Percentiles rank a stretch among this genome's conserved stretches.
phyloP scores from a whole-genome alignment of 2,797 vertebrate species.

The Phataginus tricuspis region DNA sequence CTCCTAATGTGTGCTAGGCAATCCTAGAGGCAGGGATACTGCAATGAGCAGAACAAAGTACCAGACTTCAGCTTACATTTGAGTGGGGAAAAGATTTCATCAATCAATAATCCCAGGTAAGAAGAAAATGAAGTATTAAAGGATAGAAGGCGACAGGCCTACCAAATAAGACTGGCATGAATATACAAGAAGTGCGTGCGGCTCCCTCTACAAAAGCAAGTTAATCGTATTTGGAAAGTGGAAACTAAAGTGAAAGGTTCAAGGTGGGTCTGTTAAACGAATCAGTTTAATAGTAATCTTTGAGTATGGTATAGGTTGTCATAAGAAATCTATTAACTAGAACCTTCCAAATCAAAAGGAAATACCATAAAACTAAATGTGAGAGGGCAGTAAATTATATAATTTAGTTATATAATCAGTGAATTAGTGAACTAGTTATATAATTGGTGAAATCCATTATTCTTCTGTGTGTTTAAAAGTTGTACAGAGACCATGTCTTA shows the following conservation, averaged over 20 bases:
- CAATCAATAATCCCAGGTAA: background rate
- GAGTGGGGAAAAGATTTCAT: background rate
- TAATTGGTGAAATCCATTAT: conserved; percentile 7
- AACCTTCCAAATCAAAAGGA: background rate
- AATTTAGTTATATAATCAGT: background rate
- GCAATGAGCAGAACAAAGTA: background rate
- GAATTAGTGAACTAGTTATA: background rate
- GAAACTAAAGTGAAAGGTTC: background rate
- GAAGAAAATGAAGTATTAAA: background rate
- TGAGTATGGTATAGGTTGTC: background rate
- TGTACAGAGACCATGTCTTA: background rate
- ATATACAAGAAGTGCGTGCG: background rate
- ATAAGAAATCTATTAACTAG: background rate
- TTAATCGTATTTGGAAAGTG: background rate
- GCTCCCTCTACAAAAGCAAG: background rate
- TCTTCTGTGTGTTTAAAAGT: background rate
- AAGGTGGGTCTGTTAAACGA: background rate
- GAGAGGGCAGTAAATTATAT: background rate
- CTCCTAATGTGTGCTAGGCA: background rate
- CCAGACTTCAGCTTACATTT: background rate
- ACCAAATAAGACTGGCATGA: background rate
- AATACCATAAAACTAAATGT: background rate
- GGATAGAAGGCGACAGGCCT: background rate
- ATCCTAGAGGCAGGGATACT: background rate
- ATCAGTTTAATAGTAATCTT: background rate